Percentiles rank a stretch among this genome's conserved stretches.
Conservation (phyloP, 2,888 invertebrate genomes). For the Ferrisia virgata region DNA sequence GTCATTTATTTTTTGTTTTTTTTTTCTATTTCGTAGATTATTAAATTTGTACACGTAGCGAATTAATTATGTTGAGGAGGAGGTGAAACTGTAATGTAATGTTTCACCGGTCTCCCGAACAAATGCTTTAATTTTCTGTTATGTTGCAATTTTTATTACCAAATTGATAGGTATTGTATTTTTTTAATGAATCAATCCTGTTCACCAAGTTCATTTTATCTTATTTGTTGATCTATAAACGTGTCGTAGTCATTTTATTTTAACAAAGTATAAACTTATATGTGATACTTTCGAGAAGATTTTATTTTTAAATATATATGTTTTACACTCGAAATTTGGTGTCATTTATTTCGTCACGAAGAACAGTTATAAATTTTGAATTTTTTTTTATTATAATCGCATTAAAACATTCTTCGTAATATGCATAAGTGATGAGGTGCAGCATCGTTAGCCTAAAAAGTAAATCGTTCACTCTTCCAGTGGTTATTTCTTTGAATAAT, state of each 20-base stretch:
- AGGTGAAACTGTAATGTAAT: background rate
- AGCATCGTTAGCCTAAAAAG: no score
- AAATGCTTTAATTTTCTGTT: slow-evolving; percentile 18
- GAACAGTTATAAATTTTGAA: background rate
- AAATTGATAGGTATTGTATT: background rate
- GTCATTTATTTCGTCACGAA: background rate
- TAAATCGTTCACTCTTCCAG: no score
- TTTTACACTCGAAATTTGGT: background rate
- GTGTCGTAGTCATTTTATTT: slow-evolving; percentile 2
- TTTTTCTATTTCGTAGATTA: background rate
- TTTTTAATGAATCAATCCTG: background rate
- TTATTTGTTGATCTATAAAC: background rate
- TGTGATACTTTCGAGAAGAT: background rate
- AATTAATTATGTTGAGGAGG: background rate
- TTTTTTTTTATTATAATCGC: background rate
- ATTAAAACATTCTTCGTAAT: no score
- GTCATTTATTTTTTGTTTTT: background rate
- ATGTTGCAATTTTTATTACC: background rate
- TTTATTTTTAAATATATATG: background rate
- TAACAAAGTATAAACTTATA: background rate
- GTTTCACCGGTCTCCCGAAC: background rate
- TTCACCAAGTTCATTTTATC: background rate
- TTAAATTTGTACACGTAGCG: background rate
- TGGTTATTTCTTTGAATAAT: no score
- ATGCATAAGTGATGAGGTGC: no score